phyloP scores from a whole-genome alignment of 2,113 vertebrate genomes.

The Strix aluco region DNA sequence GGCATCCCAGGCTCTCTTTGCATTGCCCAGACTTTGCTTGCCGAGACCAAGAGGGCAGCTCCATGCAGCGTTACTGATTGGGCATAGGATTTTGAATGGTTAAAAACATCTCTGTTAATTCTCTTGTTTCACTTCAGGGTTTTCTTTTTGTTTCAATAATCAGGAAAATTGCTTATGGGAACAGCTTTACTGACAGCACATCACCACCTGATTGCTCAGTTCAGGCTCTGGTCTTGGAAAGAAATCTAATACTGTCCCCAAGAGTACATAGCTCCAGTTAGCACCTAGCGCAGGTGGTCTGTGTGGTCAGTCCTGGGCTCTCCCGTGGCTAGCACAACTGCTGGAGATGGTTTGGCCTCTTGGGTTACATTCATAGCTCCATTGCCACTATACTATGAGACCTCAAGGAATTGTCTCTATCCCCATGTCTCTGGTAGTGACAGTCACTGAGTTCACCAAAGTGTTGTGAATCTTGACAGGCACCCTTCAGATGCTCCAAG shows the following conservation, averaged over 20 bases:
- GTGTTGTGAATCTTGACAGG: background rate
- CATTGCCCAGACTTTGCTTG: background rate
- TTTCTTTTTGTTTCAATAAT: slow-evolving; percentile 30
- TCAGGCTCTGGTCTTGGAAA: background rate
- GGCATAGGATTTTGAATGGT: background rate
- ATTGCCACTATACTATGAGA: background rate
- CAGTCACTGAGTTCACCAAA: background rate
- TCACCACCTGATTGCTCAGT: background rate
- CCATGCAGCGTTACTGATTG: background rate
- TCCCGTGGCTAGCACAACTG: background rate
- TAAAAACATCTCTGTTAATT: background rate
- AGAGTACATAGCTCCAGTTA: background rate
- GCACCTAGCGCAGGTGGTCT: background rate
- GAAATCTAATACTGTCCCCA: background rate
- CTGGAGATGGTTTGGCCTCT: background rate
- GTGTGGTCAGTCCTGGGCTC: background rate
- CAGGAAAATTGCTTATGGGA: background rate
- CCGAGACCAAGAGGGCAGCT: background rate
- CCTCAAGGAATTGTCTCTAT: background rate
- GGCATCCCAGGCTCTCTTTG: background rate
- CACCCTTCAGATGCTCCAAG: too few species aligned
- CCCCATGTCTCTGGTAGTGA: background rate
- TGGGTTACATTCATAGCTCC: background rate
- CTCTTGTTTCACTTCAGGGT: background rate
- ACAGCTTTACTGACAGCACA: background rate